Evolutionary conservation across 2,797 vertebrate species (phyloP), one percentile per base, ranked within the genome.

Genomic region (Borostomias antarcticus): DNA sequence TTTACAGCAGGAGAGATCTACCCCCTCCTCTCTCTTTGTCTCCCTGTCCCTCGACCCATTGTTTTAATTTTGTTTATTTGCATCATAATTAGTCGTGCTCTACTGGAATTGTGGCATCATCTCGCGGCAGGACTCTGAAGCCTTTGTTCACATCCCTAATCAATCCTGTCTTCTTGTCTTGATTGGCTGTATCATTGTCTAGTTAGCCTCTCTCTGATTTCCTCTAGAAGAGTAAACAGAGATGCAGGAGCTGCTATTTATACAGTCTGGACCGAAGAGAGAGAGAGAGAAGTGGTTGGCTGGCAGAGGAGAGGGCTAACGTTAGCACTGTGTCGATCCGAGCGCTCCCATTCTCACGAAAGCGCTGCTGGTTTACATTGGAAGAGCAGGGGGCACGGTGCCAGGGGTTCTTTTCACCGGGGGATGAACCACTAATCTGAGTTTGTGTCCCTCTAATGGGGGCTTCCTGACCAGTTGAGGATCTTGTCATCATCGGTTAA

Each of bases 401-500:
- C 76, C 76, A 77, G 51, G 47, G 53, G 59, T 58, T 66, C 66
- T 66, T 72, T 81, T 77, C 65, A 73, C 54, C 35, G 53, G 60
- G 37, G 53, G 72, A 70, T 69, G 54, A 76, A 66, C 52, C 78
- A 35, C 21, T 69, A 63, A 68, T 68, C 64, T 76, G 26, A 85
- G 79, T 82, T 82, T 87, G 78, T 82, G 82, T 88, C 81, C 80
- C 69, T 59, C 58, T 60, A 63, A 87, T 84, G 82, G 84, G 68
- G 68, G 75, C 84, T 87, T 89, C 86, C 86, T 85, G 83, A 79
- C 82, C 76, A 73, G 79, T 85, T 81, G 76, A 85, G 82, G 83
- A 88, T 80, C 82, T 84, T 86, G 85, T 88, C 85, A 83, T 82
- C 78, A 79, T 80, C 77, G 81, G 79, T 88, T 88, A 85, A 76